Evolutionary conservation across 35 echinoderm and acorn worm genomes (phyloP).

Genomic region (Stichopus chloronotus): DNA sequence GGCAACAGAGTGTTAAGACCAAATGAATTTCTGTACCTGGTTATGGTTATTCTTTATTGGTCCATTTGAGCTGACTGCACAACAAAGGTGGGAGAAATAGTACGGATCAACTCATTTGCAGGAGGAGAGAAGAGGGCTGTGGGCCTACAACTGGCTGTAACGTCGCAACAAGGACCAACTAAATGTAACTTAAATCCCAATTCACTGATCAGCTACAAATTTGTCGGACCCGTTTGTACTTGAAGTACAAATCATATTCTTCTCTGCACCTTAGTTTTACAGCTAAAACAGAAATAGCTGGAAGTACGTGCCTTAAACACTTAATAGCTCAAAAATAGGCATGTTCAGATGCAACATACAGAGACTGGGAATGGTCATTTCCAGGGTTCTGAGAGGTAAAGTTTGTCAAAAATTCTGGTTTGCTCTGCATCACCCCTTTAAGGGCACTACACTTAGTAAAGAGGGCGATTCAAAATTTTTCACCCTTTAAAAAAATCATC

Average conservation of each 20-base stretch:
- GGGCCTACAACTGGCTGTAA: neutral
- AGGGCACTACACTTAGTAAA: neutral
- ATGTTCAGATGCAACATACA: neutral
- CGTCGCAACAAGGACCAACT: neutral
- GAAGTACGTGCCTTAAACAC: neutral
- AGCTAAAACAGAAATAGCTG: no score
- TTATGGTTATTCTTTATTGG: neutral
- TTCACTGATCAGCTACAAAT: no score
- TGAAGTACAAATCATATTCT: no score
- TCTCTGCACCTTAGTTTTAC: no score
- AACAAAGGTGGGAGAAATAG: neutral
- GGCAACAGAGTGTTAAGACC: no score
- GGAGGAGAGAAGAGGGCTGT: conserved; percentile 11
- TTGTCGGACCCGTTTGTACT: no score
- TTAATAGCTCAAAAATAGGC: neutral
- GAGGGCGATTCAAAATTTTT: neutral
- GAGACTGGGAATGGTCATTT: neutral
- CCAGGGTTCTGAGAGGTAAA: neutral
- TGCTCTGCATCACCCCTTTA: neutral
- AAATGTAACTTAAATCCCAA: neutral
- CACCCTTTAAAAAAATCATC: neutral
- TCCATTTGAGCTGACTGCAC: neutral
- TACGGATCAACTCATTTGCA: neutral
- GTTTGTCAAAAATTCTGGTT: neutral
- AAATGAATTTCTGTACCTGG: no score